A percentile compares a stretch with the other conserved stretches of the same genome.
Conservation (phyloP, 1,140 invertebrate genomes). For the Drosophila sproati region DNA sequence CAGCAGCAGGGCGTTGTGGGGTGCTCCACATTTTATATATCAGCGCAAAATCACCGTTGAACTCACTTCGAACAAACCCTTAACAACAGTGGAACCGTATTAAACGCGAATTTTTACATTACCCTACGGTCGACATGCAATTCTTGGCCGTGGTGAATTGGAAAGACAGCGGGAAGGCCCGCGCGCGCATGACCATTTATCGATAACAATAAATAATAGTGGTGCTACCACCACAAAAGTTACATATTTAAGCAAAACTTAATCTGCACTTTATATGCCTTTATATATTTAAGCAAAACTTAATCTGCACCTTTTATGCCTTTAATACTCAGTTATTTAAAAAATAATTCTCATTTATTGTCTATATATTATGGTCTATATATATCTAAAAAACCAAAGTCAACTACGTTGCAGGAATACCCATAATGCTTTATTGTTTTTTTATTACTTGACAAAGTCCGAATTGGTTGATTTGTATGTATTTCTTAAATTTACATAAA, state of each 20-base stretch:
- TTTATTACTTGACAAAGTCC: neutral
- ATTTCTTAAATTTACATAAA: neutral
- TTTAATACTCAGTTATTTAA: too few species aligned
- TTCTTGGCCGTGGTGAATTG: slow-evolving; percentile 46
- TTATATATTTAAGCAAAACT: too few species aligned
- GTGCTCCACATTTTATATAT: slow-evolving; percentile 41
- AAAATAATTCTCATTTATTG: too few species aligned
- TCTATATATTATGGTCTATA: too few species aligned
- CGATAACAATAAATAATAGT: slow-evolving; percentile 31
- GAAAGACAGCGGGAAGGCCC: slow-evolving; percentile 32
- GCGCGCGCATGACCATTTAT: slow-evolving; percentile 41
- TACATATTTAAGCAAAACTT: neutral
- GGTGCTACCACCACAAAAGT: slow-evolving; percentile 4
- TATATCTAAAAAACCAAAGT: too few species aligned
- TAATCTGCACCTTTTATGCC: too few species aligned
- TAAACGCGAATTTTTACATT: slow-evolving; percentile 57
- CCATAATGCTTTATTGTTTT: too few species aligned
- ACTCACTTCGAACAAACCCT: slow-evolving; percentile 85
- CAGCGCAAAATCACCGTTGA: slow-evolving; percentile 34
- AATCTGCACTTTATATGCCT: too few species aligned
- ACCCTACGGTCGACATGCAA: slow-evolving; percentile 47
- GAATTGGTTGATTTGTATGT: neutral
- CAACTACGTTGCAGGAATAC: too few species aligned
- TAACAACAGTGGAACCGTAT: slow-evolving; percentile 79
- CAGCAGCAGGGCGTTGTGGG: slow-evolving; percentile 18